A percentile compares a stretch with the other conserved stretches of the same genome.
phyloP scores from a whole-genome alignment of 2,888 invertebrate species.

The Ochropacha duplaris region DNA sequence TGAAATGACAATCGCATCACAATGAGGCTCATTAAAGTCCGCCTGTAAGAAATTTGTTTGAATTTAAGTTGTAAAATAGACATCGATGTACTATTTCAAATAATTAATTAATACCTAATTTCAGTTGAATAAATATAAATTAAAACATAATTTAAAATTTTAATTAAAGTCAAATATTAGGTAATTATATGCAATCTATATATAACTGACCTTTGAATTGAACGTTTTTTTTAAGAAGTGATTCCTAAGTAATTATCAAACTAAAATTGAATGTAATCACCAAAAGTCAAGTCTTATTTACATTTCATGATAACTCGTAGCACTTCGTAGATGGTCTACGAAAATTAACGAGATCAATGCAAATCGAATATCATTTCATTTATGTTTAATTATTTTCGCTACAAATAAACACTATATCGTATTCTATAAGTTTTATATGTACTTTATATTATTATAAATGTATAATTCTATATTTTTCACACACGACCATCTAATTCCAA shows the following conservation, averaged over 20 bases:
- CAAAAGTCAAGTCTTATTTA: neutral
- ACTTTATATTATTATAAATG: too few relatives aligned
- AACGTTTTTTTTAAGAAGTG: too few relatives aligned
- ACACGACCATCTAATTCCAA: too few relatives aligned
- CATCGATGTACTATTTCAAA: neutral
- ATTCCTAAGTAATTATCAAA: too few relatives aligned
- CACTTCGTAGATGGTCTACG: constrained; percentile 25
- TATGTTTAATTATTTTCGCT: neutral
- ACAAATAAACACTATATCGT: too few relatives aligned
- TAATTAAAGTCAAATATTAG: too few relatives aligned
- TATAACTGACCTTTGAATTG: too few relatives aligned
- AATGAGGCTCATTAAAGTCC: constrained; percentile 35
- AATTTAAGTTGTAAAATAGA: neutral
- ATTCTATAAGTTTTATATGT: too few relatives aligned
- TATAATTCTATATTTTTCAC: too few relatives aligned
- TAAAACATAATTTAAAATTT: neutral
- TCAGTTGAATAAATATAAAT: neutral
- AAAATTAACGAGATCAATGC: constrained; percentile 15
- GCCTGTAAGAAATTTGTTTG: constrained; percentile 7
- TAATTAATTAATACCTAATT: neutral
- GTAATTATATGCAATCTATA: neutral
- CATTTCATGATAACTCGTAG: constrained; percentile 11
- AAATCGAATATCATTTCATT: neutral
- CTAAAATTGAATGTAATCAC: neutral
- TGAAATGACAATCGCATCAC: constrained; percentile 26